Conservation (phyloP, 2,888 invertebrate species). For the Tipula lateralis region DNA sequence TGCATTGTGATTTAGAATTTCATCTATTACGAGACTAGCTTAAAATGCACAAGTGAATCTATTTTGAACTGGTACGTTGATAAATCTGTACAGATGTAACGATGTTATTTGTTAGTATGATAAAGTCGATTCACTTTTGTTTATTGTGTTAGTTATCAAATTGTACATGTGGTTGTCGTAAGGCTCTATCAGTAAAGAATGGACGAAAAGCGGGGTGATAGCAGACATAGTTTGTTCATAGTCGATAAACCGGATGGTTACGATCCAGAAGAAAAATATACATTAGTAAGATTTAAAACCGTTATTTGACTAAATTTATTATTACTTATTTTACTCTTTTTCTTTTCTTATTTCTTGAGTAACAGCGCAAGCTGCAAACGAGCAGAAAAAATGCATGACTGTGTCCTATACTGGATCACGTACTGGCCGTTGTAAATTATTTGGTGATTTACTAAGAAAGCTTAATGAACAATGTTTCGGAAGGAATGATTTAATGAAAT, state of each 20-base stretch:
- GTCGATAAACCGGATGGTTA: slow-evolving; percentile 77
- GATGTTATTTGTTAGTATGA: not conserved
- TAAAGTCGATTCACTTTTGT: not conserved
- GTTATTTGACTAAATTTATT: not conserved
- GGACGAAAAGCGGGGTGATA: slow-evolving; percentile 67
- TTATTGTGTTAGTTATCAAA: not conserved
- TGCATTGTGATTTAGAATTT: too few species aligned
- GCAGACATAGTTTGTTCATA: slow-evolving; percentile 76
- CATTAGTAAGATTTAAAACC: slow-evolving; percentile 55
- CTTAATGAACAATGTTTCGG: slow-evolving; percentile 82
- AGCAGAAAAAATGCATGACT: slow-evolving; percentile 40
- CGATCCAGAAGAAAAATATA: slow-evolving; percentile 77
- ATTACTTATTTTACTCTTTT: not conserved
- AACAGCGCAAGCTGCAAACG: slow-evolving; percentile 55
- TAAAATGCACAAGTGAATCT: not conserved
- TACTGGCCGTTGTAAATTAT: slow-evolving; percentile 67
- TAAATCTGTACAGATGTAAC: not conserved
- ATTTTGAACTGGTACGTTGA: not conserved
- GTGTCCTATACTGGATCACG: slow-evolving; percentile 50
- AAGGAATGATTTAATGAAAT: slow-evolving; percentile 71
- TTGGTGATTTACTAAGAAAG: slow-evolving; percentile 53
- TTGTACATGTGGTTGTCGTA: slow-evolving; percentile 40
- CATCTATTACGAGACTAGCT: not conserved
- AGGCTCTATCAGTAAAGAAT: slow-evolving; percentile 45
- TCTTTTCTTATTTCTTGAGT: slow-evolving; percentile 74